Percentiles rank a stretch among this genome's conserved stretches.
Evolutionary conservation across 2,797 vertebrate species (phyloP).

Genomic region (Erethizon dorsatum): DNA sequence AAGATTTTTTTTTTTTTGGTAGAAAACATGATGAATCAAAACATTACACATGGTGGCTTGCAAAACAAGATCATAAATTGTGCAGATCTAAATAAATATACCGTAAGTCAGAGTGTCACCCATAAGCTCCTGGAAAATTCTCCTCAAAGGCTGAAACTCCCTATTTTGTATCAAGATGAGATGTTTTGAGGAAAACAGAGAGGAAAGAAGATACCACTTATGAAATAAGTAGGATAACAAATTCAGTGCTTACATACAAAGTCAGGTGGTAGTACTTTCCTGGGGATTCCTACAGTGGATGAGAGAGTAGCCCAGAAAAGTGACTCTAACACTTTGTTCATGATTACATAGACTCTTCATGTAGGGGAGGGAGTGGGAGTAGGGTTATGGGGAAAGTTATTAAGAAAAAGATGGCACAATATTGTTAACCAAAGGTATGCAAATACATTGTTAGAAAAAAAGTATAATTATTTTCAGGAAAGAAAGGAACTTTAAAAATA

Average conservation of each 20-base stretch:
- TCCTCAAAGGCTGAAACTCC: constrained; percentile 86
- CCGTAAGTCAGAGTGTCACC: constrained; percentile 84
- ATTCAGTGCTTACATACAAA: constrained; percentile 80
- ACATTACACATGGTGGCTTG: constrained; percentile 85
- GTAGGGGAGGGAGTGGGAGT: no score
- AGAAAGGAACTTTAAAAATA: constrained; percentile 50
- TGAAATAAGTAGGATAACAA: constrained; percentile 78
- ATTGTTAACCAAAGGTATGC: constrained; percentile 60
- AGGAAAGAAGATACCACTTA: constrained; percentile 85
- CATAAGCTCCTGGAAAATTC: constrained; percentile 84
- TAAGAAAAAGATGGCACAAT: constrained; percentile 57
- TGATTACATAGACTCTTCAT: background rate
- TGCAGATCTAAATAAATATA: constrained; percentile 85
- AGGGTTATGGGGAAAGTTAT: background rate
- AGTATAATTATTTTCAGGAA: constrained; percentile 49
- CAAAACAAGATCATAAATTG: constrained; percentile 85
- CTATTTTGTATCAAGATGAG: constrained; percentile 85
- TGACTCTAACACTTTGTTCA: background rate
- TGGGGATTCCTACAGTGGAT: background rate
- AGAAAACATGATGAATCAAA: constrained; percentile 85
- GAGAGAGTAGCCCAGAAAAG: constrained; percentile 12
- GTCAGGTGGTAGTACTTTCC: constrained; percentile 35
- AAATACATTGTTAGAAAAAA: constrained; percentile 48
- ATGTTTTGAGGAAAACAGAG: constrained; percentile 85
- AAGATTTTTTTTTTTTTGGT: constrained; percentile 77